phyloP scores from a whole-genome alignment of 2,888 invertebrate species.

The Dryococelus australis region DNA sequence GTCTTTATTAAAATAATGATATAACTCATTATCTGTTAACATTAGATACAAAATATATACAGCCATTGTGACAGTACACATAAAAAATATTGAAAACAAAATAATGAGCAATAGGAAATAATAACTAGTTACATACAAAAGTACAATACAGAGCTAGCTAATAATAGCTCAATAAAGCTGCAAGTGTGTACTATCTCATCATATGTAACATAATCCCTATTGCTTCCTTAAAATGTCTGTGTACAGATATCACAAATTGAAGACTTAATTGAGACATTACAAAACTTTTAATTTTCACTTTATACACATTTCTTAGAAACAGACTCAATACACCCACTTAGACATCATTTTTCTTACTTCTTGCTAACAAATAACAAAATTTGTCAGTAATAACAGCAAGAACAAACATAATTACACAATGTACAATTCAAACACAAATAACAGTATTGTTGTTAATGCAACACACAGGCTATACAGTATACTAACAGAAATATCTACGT shows the following conservation, averaged over 20 bases:
- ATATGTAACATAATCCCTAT: not conserved
- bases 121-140: not conserved
- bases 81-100: not conserved
- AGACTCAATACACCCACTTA: not conserved
- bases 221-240: not conserved
- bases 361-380: not conserved
- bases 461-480: slow-evolving; percentile 1
- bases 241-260: not conserved
- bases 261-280: not conserved
- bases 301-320: not conserved
- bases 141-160: not conserved
- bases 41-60: slow-evolving; percentile 16
- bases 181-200: not conserved
- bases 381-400: not conserved
- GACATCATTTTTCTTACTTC: not conserved
- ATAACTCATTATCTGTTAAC: slow-evolving; percentile 13
- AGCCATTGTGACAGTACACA: not conserved
- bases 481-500: not conserved
- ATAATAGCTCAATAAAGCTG: not conserved
- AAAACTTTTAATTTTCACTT: not conserved
- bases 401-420: not conserved
- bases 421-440: not conserved
- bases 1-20: not conserved
- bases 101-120: not conserved
- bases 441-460: not conserved